Conservation (phyloP, 2,888 invertebrate species). For the Yponomeuta cagnagella region DNA sequence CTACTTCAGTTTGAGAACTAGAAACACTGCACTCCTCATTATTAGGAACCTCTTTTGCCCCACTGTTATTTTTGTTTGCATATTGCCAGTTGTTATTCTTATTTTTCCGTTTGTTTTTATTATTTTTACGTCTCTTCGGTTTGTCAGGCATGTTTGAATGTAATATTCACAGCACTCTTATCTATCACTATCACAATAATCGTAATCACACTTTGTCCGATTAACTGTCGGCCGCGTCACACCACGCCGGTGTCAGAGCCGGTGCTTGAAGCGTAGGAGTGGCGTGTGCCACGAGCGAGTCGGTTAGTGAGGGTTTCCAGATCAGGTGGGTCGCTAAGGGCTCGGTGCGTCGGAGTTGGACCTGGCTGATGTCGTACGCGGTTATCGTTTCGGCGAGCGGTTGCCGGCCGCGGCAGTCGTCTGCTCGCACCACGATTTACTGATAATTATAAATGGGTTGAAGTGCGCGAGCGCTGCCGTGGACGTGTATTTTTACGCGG, state of each 20-base stretch:
- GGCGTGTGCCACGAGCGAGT: slow-evolving; percentile 33
- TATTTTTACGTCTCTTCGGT: slow-evolving; percentile 61
- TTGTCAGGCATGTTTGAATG: slow-evolving; percentile 60
- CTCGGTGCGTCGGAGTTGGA: slow-evolving; percentile 4
- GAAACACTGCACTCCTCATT: slow-evolving; percentile 30
- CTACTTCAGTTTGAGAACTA: slow-evolving; percentile 15
- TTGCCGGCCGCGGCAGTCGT: slow-evolving; percentile 64
- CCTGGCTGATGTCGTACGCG: slow-evolving; percentile 37
- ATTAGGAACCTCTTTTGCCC: slow-evolving; percentile 32
- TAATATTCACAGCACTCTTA: slow-evolving; percentile 45
- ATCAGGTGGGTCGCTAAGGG: slow-evolving; percentile 31
- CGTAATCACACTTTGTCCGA: slow-evolving; percentile 47
- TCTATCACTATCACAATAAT: slow-evolving; percentile 62
- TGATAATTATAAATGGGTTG: slow-evolving; percentile 74
- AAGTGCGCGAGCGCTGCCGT: slow-evolving; percentile 66
- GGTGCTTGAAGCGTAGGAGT: slow-evolving; percentile 53
- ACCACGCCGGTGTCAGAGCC: slow-evolving; percentile 40
- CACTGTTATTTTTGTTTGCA: slow-evolving; percentile 37
- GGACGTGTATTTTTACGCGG: slow-evolving; percentile 71
- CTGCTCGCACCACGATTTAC: slow-evolving; percentile 70
- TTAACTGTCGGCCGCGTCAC: slow-evolving; percentile 41
- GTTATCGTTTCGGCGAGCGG: slow-evolving; percentile 60
- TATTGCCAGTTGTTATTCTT: slow-evolving; percentile 41
- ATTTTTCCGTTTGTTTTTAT: slow-evolving; percentile 67
- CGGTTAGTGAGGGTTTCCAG: slow-evolving; percentile 39